These are phyloP conservation scores for Indicator maculatus DNA, from an alignment of 2,113 vertebrate species.

Conservation along the genomic window DNA sequence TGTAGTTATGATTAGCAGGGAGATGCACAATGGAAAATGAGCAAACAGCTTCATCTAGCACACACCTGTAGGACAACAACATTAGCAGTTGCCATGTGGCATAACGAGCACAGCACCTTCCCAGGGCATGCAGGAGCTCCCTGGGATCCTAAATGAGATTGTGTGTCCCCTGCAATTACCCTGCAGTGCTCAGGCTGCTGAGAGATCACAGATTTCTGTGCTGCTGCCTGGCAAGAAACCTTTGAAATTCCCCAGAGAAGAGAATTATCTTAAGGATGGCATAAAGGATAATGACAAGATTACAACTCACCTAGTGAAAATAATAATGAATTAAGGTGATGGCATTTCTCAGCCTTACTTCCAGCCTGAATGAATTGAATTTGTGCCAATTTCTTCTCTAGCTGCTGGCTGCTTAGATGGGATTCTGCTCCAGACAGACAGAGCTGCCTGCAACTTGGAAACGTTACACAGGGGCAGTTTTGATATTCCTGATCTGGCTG, in stretches of 20 bases:
- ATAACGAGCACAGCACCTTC: neutral
- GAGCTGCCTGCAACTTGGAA: neutral
- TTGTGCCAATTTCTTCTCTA: neutral
- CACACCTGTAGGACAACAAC: neutral
- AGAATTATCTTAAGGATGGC: neutral
- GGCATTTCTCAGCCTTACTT: conserved; percentile 29
- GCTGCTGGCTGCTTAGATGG: neutral
- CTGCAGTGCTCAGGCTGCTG: fast-evolving
- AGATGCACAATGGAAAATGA: neutral
- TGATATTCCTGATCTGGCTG: neutral
- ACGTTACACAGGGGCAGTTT: neutral
- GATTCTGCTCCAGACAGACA: neutral
- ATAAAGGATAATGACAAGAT: conserved; percentile 43
- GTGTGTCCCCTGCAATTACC: neutral
- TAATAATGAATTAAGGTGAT: conserved; percentile 36
- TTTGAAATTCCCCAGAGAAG: neutral
- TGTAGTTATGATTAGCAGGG: neutral
- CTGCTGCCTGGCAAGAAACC: neutral
- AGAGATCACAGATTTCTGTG: neutral
- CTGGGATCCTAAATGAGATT: neutral
- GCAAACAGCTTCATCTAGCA: neutral
- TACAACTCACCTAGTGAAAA: conserved; percentile 11
- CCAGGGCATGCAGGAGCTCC: neutral
- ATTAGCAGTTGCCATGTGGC: neutral
- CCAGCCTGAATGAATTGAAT: neutral